These are phyloP conservation scores for Pogonus chalceus DNA, from an alignment of 1,140 invertebrate genomes.

Conservation along the genomic window DNA sequence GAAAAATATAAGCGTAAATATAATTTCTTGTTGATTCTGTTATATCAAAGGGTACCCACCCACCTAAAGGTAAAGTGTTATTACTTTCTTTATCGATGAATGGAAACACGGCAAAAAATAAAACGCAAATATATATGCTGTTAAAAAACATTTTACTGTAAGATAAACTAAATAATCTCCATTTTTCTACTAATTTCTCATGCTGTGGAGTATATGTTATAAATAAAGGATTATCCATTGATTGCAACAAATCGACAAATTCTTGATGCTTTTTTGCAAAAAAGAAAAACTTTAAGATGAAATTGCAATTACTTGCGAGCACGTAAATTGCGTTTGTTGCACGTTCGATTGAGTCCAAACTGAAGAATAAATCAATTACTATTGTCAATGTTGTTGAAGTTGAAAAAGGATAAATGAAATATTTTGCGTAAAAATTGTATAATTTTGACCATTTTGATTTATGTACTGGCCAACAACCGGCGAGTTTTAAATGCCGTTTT, in stretches of 20 bases:
- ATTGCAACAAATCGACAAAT: not conserved
- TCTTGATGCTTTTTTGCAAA: not conserved
- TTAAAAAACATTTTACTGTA: not conserved
- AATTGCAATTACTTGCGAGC: not conserved
- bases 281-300: not conserved
- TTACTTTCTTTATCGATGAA: not conserved
- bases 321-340: not conserved
- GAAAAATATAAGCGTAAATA: not conserved
- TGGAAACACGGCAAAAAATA: not conserved
- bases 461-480: not conserved
- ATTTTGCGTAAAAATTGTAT: not conserved
- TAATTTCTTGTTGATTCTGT: not conserved
- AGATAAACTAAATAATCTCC: not conserved
- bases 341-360: not conserved
- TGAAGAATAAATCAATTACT: not conserved
- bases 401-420: not conserved
- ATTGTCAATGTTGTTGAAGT: not conserved
- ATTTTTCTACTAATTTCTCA: not conserved
- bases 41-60: not conserved
- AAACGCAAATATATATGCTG: not conserved
- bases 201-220: not conserved
- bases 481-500: no score
- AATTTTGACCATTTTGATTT: not conserved
- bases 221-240: not conserved
- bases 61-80: not conserved